Base-by-base conservation (phyloP, 2,888 invertebrate species). In the Mongoloraphidia duomilia region DNA sequence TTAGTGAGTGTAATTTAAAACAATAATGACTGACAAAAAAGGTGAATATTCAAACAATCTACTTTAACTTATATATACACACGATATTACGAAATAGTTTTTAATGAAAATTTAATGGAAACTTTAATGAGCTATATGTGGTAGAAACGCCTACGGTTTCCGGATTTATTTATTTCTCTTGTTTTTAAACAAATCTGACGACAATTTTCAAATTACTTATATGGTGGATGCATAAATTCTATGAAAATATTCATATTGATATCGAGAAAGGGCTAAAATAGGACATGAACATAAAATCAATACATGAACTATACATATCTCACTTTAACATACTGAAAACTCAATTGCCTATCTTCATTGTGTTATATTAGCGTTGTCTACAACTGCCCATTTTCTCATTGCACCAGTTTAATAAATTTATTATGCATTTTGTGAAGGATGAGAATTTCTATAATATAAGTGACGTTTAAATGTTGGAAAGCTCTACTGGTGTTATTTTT, bases 11-110 rank as follows among this genome's bases (percentile, higher is more conserved):
- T 41, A 34, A 41, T 41, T 40, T 47, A 13, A 46, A 52, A 49
- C 50, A 54, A 56, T 49, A 55, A 61, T 61, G 61, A 58, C 59
- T 50, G 61, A 61, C 50, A 61, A 61, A 55, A 61, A 61, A 61
- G 61, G 61, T 61, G 59, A 61, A 54, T 50, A 55, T 46, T 46
- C 26, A 26, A 26, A 6, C 6, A 26, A 26, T 26, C 26, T 26
- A 26, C 26, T 26, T 26, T 26, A 26, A 26, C 3, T 26, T 26
- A 26, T 26, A 26, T 26, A 26, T 6, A 26, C 17, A 17, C 26
- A 26, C 26, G 26, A 26, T 26, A 26, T 26, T 26, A 26, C 26
- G 26, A 26, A 26, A 26, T 26, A 26, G 26, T 26, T 26, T 26
- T 26, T 26, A 26, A 26, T 26, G 26, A 26, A 26, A 26, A 26